phyloP scores from a whole-genome alignment of 2,113 vertebrate genomes.

The Pollimyrus isidori region DNA sequence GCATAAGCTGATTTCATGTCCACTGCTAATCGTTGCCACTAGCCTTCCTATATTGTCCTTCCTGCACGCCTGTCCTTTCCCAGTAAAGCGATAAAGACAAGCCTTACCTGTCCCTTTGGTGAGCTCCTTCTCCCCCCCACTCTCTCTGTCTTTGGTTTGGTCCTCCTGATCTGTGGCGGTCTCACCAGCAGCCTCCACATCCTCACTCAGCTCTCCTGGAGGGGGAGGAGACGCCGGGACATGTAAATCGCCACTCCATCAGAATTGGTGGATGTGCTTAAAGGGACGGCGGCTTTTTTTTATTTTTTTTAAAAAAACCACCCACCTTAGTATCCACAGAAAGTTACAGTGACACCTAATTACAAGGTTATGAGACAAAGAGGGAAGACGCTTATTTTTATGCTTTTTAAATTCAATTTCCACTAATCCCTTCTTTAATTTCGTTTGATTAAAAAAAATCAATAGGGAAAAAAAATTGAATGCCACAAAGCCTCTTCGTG shows the following conservation, averaged over 20 bases:
- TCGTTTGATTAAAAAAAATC: slow-evolving; percentile 27
- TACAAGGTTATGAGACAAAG: slow-evolving; percentile 58
- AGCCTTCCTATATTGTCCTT: background rate
- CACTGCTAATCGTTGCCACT: background rate
- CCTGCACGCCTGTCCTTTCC: slow-evolving; percentile 21
- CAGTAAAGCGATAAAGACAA: slow-evolving; percentile 49
- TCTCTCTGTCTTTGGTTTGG: slow-evolving; percentile 85
- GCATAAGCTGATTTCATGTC: background rate
- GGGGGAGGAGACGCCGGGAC: slow-evolving; percentile 65
- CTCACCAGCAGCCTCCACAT: slow-evolving; percentile 87
- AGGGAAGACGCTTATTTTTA: slow-evolving; percentile 43
- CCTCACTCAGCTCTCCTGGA: slow-evolving; percentile 90
- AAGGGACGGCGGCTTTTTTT: slow-evolving; percentile 67
- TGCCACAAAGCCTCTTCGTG: background rate
- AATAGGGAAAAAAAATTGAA: slow-evolving; percentile 23
- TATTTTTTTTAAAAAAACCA: slow-evolving; percentile 1
- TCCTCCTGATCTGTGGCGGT: slow-evolving; percentile 82
- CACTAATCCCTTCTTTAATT: slow-evolving; percentile 27
- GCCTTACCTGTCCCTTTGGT: slow-evolving; percentile 86
- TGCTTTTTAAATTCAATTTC: slow-evolving; percentile 25
- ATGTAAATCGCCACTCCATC: slow-evolving; percentile 72
- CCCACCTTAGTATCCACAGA: slow-evolving; percentile 46
- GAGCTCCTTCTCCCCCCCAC: slow-evolving; percentile 84
- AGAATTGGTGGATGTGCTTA: slow-evolving; percentile 77
- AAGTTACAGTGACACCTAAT: slow-evolving; percentile 59